Base-by-base conservation (phyloP, 2,113 vertebrate genomes). In the Seriola dumerili region DNA sequence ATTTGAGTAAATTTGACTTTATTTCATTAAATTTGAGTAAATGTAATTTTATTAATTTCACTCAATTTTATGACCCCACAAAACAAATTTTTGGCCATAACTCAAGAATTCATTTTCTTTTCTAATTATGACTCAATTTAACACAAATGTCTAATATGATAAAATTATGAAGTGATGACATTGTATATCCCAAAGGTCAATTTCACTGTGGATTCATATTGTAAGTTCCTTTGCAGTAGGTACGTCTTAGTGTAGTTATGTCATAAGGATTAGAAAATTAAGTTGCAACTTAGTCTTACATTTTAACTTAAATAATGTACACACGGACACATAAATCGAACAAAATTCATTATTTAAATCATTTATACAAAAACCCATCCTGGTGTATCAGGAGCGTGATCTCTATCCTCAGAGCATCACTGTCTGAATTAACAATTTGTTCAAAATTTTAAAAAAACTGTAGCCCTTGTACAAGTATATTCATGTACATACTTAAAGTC, bases 391-490 rank as follows among this genome's bases (percentile, higher is more conserved):
- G 79, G 65, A 85, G 59, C 9, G 50, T 76, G 72, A 86, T 29
- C 65, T 84, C 68, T 29, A 54, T 58, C 67, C 65, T 83, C 83
- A 78, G 76, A 90, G 78, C 73, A 62, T 81, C 76, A 88, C 84
- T 13, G 64, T 75, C 88, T 88, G 63, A 89, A 86, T 93, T 89
- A 58, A 78, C 84, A 81, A 86, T 86, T 88, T 78, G 63, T 90
- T 85, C 90, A 93, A 91, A 89, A 90, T 48, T 13, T 84, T 92
- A 90, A 90, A 91, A 29, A 94, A 95, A 93, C 81, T 76, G 84
- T 93, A 96, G 95, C 95, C 95, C 95, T 96, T 96, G 93, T 94
- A 94, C 93, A 90, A 94, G 87, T 86, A 90, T 89, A 91, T 88
- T 42, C 91, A 90, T 93, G 87, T 93, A 95, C 92, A 92, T 87